Evolutionary conservation across 2,888 invertebrate genomes (phyloP), one percentile per base, ranked within the genome.

Genomic region (Nymphalis urticae): DNA sequence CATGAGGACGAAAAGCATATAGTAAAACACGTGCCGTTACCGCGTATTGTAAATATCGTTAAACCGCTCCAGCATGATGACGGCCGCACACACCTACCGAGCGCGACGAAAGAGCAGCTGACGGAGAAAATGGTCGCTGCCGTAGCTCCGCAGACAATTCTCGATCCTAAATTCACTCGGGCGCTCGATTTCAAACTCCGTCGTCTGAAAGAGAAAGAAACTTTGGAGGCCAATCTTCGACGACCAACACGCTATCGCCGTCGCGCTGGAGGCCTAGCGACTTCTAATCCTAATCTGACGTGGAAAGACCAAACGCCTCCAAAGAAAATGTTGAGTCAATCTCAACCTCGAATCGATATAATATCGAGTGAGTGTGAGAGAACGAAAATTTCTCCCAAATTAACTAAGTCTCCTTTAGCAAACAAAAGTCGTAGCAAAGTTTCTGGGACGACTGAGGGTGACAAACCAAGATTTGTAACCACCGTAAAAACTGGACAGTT

Each of bases 401-500:
- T 80, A 75, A 82, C 80, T 36, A 82, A 82, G 62, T 82, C 82
- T 2, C 83, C 85, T 9, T 80, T 80, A 54, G 82, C 80, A 16
- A 81, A 59, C 73, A 74, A 24, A 73, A 79, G 61, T 73, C 79
- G 64, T 74, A 79, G 76, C 62, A 74, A 73, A 68, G 64, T 73
- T n/a, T 73, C 74, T 13, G 76, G 76, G 27, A 72, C 79, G 21
- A 77, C 72, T 53, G 86, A 86, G 13, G 80, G 73, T 2, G 87
- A 86, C 36, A 84, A 84, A 70, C 95, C 94, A 69, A 94, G 96
- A 13, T 97, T 97, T 81, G 95, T 97, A 73, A 97, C 96, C 13
- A 97, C 97, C 0, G 97, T 97, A 56, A 96, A 95, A 77, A 94
- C 94, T 64, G 97, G 97, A 3, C 94, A 95, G 78, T 97, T 97